Evolutionary conservation across 64 coral and sea anemone genomes (phyloP).

Genomic region (Porites lutea): DNA sequence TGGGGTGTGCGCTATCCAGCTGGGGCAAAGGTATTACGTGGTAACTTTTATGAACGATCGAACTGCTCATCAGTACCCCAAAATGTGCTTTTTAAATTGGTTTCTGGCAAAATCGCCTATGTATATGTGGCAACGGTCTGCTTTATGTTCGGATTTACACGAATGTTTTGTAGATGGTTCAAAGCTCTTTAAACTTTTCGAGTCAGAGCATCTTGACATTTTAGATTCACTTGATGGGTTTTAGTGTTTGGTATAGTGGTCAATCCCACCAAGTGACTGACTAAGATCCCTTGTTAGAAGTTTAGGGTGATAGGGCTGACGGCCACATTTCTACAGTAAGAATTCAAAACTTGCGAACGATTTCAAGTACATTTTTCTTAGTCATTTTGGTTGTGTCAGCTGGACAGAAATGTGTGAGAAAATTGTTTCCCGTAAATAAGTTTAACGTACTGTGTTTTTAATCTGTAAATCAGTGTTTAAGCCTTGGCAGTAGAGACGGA

Average conservation of each 20-base stretch:
- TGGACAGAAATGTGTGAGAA: too few relatives aligned
- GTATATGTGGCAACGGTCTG: constrained; percentile 9
- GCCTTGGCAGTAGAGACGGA: too few relatives aligned
- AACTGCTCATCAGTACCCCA: neutral
- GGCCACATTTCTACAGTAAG: too few relatives aligned
- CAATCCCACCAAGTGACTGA: too few relatives aligned
- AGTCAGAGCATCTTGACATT: neutral
- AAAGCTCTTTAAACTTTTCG: neutral
- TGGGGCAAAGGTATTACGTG: neutral
- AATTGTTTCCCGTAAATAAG: too few relatives aligned
- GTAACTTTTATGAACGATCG: neutral
- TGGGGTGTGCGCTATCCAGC: neutral
- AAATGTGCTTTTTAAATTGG: neutral
- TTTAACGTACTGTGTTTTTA: too few relatives aligned
- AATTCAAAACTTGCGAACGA: too few relatives aligned
- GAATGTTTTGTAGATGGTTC: neutral
- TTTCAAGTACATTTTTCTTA: too few relatives aligned
- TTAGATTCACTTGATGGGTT: constrained; percentile 16
- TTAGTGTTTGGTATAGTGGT: neutral
- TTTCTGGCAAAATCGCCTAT: neutral
- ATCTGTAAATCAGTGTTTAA: too few relatives aligned
- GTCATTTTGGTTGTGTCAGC: too few relatives aligned
- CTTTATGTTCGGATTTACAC: neutral
- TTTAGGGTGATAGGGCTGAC: too few relatives aligned
- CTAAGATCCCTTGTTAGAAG: too few relatives aligned